A percentile compares a stretch with the other conserved stretches of the same genome.
phyloP scores from a whole-genome alignment of 2,113 vertebrate species.

The Xiphophorus hellerii region DNA sequence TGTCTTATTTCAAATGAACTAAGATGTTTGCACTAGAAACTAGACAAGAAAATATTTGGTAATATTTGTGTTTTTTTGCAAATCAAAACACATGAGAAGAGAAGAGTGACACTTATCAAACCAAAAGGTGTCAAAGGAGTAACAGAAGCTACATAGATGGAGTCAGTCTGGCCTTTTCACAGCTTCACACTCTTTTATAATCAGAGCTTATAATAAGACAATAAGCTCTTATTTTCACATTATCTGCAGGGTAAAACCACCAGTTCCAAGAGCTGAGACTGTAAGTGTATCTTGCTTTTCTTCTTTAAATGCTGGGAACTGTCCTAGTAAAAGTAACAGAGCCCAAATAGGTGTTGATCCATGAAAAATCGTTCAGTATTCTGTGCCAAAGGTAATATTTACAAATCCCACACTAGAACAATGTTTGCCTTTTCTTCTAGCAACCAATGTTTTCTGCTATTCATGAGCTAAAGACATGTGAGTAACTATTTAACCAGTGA shows the following conservation, averaged over 20 bases:
- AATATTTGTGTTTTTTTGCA: too few species aligned
- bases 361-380: not conserved
- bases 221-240: not conserved
- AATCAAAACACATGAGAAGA: too few species aligned
- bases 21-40: too few species aligned
- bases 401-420: not conserved
- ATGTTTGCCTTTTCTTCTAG: constrained; percentile 45
- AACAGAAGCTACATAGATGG: too few species aligned
- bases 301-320: not conserved
- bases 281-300: constrained; percentile 64
- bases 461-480: constrained; percentile 61
- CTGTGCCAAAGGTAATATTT: not conserved
- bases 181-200: not conserved
- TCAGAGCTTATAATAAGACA: too few species aligned
- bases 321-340: constrained; percentile 24
- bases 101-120: too few species aligned
- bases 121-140: too few species aligned
- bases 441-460: constrained; percentile 30
- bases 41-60: too few species aligned
- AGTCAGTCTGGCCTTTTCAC: not conserved
- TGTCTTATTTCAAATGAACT: too few species aligned
- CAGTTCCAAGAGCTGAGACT: constrained; percentile 72
- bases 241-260: constrained; percentile 73
- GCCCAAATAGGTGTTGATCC: constrained; percentile 3
- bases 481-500: not conserved